Conservation (phyloP, 2,888 invertebrate genomes). For the Panzeria rudis region DNA sequence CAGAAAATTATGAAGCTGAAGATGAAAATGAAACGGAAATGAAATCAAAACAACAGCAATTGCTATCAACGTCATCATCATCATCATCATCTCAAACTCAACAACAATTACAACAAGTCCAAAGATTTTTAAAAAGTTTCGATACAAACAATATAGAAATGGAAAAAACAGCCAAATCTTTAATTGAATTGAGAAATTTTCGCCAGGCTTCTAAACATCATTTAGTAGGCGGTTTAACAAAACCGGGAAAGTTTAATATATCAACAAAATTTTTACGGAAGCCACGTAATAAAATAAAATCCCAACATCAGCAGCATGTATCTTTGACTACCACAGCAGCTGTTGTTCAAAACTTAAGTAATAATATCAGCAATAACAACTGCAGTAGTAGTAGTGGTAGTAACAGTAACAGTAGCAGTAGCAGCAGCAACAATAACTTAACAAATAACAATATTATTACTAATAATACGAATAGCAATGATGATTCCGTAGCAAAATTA, state of each 20-base stretch:
- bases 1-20: conserved; percentile 77
- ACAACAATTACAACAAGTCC: conserved; percentile 64
- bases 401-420: conserved; percentile 58
- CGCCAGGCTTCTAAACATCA: conserved; percentile 53
- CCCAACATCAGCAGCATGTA: conserved; percentile 53
- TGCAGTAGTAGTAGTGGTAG: conserved; percentile 42
- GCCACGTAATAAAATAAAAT: conserved; percentile 78
- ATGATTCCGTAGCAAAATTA: conserved; percentile 83
- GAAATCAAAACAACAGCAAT: conserved; percentile 69
- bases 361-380: conserved; percentile 45
- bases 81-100: conserved; percentile 64
- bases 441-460: conserved; percentile 29
- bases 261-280: conserved; percentile 82
- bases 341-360: conserved; percentile 31
- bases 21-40: conserved; percentile 76
- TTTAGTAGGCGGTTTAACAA: conserved; percentile 57
- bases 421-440: conserved; percentile 19
- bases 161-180: conserved; percentile 39
- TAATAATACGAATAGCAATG: conserved; percentile 71
- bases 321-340: conserved; percentile 56
- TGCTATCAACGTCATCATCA: conserved; percentile 20
- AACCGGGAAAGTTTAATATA: conserved; percentile 81
- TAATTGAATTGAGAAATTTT: conserved; percentile 57
- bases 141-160: conserved; percentile 53
- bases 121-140: conserved; percentile 68